Evolutionary conservation across 1,140 invertebrate genomes (phyloP), one percentile per base, ranked within the genome.

Genomic region (Stegodyphus dumicola): DNA sequence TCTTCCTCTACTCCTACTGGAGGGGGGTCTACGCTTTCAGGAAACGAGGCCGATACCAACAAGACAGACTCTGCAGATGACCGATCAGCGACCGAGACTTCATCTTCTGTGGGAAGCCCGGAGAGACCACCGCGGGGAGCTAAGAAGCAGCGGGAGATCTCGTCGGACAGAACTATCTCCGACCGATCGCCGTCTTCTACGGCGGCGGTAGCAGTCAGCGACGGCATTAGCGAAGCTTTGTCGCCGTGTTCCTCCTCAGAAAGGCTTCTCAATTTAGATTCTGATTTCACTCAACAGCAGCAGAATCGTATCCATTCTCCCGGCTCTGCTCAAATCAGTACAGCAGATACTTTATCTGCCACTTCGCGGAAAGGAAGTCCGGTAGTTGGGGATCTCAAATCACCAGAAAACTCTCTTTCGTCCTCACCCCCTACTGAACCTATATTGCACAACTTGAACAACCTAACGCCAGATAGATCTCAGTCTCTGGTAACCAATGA

Each of bases 31-130:
- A 85, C 83, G 6, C 71, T 83, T 5, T 83, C 79, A n/a, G 79
- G 79, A 49, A 75, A 75, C 33, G 75, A 85, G 52, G 83, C 64
- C 10, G 83, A 77, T 60, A 78, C 74, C 6, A 77, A 64, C 13
- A 85, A 85, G 51, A 85, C 83, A 6, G 83, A 85, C 48, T 85
- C 83, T 7, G 83, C 83, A 33, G 83, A 85, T 66, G 83, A 85
- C 75, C 52, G 83, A 64, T 85, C 83, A 18, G 83, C 83, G 2
- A 85, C 83, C 7, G 83, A 85, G 64, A 85, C 83, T 15, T 85
- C 83, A n/a, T 77, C 75, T 5, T 85, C 83, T 52, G 83, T 85
- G 11, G 83, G 83, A 7, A 85, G 83, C 65, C 83, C 83, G 13
- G 79, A 83, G 33, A 66, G 81, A 56, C 74, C 83, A 7, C 79